Conservation (phyloP, 2,888 invertebrate genomes). For the Nomada lathburiana region DNA sequence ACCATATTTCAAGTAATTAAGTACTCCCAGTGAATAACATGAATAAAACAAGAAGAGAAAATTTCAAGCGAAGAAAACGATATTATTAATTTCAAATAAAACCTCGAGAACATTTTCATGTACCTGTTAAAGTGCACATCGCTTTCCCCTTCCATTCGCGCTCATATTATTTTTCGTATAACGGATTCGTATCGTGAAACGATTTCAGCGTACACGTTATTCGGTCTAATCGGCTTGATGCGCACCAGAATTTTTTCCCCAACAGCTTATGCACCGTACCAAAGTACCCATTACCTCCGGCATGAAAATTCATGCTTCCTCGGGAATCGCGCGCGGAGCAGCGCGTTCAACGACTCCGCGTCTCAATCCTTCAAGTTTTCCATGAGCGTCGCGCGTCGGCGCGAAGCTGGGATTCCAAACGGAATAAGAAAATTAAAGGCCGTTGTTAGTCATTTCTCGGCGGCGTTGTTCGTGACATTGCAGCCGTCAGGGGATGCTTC, state of each 20-base stretch:
- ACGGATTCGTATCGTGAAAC: background rate
- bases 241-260: no score
- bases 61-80: no score
- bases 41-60: no score
- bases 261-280: background rate
- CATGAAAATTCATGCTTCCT: conserved; percentile 9
- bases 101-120: no score
- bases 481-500: background rate
- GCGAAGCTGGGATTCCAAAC: background rate
- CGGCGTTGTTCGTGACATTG: conserved; percentile 2
- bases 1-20: no score
- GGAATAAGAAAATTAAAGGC: conserved; percentile 31
- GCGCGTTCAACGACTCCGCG: conserved; percentile 26
- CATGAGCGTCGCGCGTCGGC: background rate
- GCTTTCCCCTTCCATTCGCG: no score
- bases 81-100: no score
- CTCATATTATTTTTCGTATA: background rate
- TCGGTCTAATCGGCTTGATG: no score
- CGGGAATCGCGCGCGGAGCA: background rate
- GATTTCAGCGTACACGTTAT: background rate
- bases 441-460: conserved; percentile 7
- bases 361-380: conserved; percentile 22
- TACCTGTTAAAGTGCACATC: no score
- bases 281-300: background rate
- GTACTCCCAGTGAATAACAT: no score